Conservation (phyloP, 2,888 invertebrate species). For the Cremastobaeus sp. region DNA sequence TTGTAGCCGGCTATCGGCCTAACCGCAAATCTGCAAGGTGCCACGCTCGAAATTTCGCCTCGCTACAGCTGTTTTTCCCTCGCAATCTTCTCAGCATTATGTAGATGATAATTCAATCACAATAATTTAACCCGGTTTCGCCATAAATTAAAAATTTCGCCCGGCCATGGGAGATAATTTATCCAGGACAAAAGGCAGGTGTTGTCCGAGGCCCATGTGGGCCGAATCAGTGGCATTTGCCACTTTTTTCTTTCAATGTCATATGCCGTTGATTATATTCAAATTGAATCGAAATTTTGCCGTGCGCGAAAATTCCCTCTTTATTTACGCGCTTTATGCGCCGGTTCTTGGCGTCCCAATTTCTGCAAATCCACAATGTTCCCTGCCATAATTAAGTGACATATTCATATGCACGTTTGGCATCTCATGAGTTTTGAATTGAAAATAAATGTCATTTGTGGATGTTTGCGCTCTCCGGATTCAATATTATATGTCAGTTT, state of each 20-base stretch:
- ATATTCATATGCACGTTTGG: no score
- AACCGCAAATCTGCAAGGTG: constrained; percentile 16
- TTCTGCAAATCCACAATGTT: no score
- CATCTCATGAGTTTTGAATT: no score
- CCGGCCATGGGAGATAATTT: constrained; percentile 53
- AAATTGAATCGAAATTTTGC: no score
- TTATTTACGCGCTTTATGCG: no score
- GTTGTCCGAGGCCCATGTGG: constrained; percentile 38
- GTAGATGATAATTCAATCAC: constrained; percentile 40
- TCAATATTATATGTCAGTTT: no score
- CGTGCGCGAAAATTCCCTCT: no score
- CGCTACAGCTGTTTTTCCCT: background rate
- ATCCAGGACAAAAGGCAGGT: constrained; percentile 61
- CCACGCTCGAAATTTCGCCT: background rate
- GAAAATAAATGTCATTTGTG: no score
- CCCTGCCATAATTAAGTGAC: no score
- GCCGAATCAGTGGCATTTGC: constrained; percentile 50
- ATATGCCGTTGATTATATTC: background rate
- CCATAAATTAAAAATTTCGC: constrained; percentile 46
- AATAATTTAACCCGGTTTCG: constrained; percentile 56
- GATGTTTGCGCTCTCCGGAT: no score
- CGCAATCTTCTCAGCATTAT: constrained; percentile 9
- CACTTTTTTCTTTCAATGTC: constrained; percentile 9
- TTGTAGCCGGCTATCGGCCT: background rate
- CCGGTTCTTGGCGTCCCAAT: no score